Evolutionary conservation across 2,113 vertebrate genomes (phyloP).

Genomic region (Cottus gobio): DNA sequence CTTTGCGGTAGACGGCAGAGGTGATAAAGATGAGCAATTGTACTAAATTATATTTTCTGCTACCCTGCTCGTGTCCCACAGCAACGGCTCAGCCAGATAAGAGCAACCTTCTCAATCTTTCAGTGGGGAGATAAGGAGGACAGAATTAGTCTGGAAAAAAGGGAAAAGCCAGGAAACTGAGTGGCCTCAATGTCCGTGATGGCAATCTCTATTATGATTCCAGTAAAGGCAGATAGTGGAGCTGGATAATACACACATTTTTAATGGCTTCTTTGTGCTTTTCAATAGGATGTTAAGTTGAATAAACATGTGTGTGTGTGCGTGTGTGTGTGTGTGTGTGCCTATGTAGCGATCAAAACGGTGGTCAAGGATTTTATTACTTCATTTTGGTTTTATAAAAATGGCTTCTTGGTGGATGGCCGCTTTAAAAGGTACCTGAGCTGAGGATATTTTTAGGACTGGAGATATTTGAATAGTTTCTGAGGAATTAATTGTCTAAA

Average conservation of each 20-base stretch:
- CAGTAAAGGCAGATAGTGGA: not conserved
- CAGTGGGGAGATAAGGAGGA: not conserved
- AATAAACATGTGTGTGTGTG: not conserved
- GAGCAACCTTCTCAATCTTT: not conserved
- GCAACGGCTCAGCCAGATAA: constrained; percentile 7
- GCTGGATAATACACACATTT: not conserved
- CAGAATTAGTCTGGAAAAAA: constrained; percentile 2
- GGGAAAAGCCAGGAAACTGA: not conserved
- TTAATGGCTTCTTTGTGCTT: not conserved
- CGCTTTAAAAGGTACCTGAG: not conserved
- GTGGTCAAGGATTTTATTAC: too few relatives aligned
- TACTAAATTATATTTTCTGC: not conserved
- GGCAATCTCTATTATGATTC: not conserved
- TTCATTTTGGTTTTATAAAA: too few relatives aligned
- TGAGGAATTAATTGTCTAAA: not conserved
- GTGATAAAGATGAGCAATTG: constrained; percentile 20
- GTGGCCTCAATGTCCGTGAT: not conserved
- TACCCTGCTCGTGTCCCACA: not conserved
- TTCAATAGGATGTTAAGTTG: not conserved
- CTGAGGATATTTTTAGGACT: not conserved
- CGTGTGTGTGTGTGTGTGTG: too few relatives aligned
- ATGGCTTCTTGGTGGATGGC: too few relatives aligned
- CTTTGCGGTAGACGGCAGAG: not conserved
- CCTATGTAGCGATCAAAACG: too few relatives aligned
- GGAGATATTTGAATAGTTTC: not conserved